These are phyloP conservation scores for Vireo altiloquus DNA, from an alignment of 2,113 vertebrate genomes.

Conservation along the genomic window DNA sequence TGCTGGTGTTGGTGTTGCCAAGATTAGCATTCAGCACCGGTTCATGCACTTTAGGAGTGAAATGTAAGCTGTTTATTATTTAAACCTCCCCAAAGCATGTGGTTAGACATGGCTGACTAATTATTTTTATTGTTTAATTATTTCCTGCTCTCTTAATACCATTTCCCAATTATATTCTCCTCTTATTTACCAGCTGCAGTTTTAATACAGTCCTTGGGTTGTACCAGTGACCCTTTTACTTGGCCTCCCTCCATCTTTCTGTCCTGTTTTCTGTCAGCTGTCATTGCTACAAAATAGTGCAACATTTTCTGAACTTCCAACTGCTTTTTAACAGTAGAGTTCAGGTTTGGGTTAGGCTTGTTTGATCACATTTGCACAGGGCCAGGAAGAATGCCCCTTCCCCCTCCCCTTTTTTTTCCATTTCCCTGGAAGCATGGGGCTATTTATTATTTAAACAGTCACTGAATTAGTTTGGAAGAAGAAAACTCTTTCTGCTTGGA, in stretches of 20 bases:
- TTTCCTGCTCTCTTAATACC: not conserved
- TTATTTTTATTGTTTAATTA: constrained; percentile 6
- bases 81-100: not conserved
- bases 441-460: not conserved
- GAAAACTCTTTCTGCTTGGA: not conserved
- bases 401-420: not conserved
- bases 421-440: not conserved
- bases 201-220: not conserved
- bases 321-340: not conserved
- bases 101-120: not conserved
- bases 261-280: constrained; percentile 39
- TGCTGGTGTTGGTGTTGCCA: not conserved
- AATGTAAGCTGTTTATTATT: not conserved
- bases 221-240: not conserved
- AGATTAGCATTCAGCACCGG: not conserved
- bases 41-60: not conserved
- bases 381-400: not conserved
- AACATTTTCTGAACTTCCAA: not conserved
- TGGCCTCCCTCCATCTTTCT: constrained; percentile 16
- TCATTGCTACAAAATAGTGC: not conserved
- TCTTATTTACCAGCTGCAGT: constrained; percentile 2
- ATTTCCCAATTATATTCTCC: not conserved
- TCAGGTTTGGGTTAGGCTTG: not conserved
- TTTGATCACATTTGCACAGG: not conserved
- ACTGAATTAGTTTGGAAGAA: not conserved